Conservation (phyloP, 2,888 invertebrate genomes). For the Amiota mariae region DNA sequence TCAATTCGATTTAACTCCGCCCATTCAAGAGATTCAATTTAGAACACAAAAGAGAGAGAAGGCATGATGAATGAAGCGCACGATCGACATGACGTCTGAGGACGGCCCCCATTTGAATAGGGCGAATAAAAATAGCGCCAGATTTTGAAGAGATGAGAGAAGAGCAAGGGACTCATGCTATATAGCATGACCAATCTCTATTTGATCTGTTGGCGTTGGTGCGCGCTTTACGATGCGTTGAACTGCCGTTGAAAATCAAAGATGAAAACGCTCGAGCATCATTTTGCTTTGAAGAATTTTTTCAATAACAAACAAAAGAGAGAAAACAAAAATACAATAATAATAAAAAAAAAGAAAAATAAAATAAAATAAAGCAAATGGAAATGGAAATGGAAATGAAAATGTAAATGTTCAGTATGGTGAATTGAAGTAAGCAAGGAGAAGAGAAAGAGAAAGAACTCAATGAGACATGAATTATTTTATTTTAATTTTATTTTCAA, state of each 20-base stretch:
- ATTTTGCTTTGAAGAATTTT: too few relatives aligned
- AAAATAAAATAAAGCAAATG: too few relatives aligned
- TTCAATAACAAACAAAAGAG: too few relatives aligned
- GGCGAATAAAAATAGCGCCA: slow-evolving; percentile 38
- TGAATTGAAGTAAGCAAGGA: too few relatives aligned
- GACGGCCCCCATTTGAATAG: neutral
- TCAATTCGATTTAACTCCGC: neutral
- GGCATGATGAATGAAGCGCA: neutral
- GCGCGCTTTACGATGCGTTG: slow-evolving; percentile 14
- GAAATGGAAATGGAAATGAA: too few relatives aligned
- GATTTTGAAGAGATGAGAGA: slow-evolving; percentile 22
- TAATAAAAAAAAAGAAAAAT: too few relatives aligned
- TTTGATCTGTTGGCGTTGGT: slow-evolving; percentile 19
- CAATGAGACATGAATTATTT: too few relatives aligned
- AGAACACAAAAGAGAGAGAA: neutral
- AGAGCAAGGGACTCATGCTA: slow-evolving; percentile 28
- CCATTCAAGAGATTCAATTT: neutral
- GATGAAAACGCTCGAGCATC: slow-evolving; percentile 13
- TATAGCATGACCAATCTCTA: slow-evolving; percentile 17
- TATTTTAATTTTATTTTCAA: too few relatives aligned
- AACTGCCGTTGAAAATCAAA: slow-evolving; percentile 29
- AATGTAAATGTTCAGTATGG: too few relatives aligned
- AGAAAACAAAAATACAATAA: neutral
- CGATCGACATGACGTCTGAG: neutral
- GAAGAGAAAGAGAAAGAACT: too few relatives aligned